Base-by-base conservation (phyloP, 2,888 invertebrate genomes). In the Brenthis ino region DNA sequence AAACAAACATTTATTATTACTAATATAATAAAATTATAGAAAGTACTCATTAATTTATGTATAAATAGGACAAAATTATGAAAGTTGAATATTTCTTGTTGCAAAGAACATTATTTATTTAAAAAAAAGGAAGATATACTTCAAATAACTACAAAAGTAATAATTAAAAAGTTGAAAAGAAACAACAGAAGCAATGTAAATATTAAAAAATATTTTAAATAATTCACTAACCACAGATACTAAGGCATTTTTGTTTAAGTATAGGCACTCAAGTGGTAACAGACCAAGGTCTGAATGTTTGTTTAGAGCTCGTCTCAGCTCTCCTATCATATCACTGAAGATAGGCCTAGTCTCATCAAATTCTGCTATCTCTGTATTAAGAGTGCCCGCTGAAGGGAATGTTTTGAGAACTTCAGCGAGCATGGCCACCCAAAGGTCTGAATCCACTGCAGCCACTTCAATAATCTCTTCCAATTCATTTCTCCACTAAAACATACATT, bases 351-450 rank as follows among this genome's bases (percentile, higher is more conserved):
- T 98, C 83, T 98, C 98, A 78, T 98, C 98, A 75, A 97, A 95
- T 86, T 97, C 97, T 63, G 96, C 87, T 80, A 98, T 96, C 89
- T 98, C 97, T 51, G 97, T 96, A 85, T 98, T 98, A 68, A 99
- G 94, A 50, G 97, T 96, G 43, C 98, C 98, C 0, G 96, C 96
- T 0, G 97, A 95, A 1, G 99, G 99, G 84, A 97, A 98, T 0
- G 98, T 97, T 85, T 98, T 98, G 93, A 99, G 96, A 74, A 98
- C 97, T 92, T 99, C 99, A 3, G 98, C 98, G 75, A 99, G 93
- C 97, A 98, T 98, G 6, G 98, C 97, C 50, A 99, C 99, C 99
- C 99, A 99, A 78, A 98, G 94, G 85, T 99, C 99, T 12, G 97
- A 97, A 91, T 99, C 99, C 79, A 96, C 94, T 4, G 96, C 96